Evolutionary conservation across 1,140 invertebrate species (phyloP), one percentile per base, ranked within the genome.

Genomic region (Brachionus calyciflorus): DNA sequence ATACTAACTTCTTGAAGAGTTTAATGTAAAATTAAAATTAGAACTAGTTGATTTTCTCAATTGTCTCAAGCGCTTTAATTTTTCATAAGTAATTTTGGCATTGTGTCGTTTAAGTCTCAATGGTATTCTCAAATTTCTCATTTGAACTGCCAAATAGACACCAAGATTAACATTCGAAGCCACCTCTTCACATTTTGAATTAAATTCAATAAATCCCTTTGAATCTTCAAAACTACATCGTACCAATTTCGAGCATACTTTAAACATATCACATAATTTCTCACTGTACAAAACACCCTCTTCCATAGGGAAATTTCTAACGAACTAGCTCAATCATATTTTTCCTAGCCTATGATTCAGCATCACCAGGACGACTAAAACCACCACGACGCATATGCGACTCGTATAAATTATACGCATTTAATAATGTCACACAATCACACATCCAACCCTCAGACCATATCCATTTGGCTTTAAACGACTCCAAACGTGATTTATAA

Each of bases 361-460:
- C 73, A 41, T 37, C 40, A 44, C 49, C 51, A 1, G 33, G 21
- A 28, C 19, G 17, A 44, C 57, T 30, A 55, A 55, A 44, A 6
- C 10, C 40, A 7, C 33, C 17, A 57, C 33, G 26, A 21, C n/a
- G 28, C 4, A 28, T 17, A 4, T 57, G 26, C 12, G 24, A 48
- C 14, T 76, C 49, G n/a, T 55, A 55, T 81, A 91, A 90, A 80
- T 89, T 88, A 81, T 92, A 96, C 0, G 91, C 90, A 83, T 92
- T 90, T 1, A 92, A 85, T 77, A 90, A 89, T 0, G 92, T 90
- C 65, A 96, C 87, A 76, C 90, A 89, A 84, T 97, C 95, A 80
- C 92, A 94, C 41, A 89, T 90, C 0, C 92, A 91, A 0, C 89
- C 88, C 81, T 76, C 49, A 2, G 70, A 76, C 48, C 70, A 55